phyloP scores from a whole-genome alignment of 2,888 invertebrate genomes.

The Tillus elongatus region DNA sequence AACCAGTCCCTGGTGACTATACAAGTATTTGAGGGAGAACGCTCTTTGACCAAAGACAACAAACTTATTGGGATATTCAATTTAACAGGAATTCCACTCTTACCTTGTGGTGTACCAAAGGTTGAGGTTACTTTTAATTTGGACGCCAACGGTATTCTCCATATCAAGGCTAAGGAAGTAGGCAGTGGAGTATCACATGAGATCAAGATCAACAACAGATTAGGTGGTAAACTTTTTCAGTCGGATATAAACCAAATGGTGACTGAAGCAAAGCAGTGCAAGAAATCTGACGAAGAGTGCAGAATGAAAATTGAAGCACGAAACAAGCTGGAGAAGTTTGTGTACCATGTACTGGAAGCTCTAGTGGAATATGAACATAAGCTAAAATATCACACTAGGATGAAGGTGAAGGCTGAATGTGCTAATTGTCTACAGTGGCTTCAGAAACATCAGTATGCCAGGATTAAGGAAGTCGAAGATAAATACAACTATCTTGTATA shows the following conservation, averaged over 20 bases:
- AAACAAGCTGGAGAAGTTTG: conserved; percentile 60
- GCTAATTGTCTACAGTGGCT: conserved; percentile 55
- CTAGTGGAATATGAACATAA: conserved; percentile 52
- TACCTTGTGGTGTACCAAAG: conserved; percentile 54
- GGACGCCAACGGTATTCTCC: conserved; percentile 59
- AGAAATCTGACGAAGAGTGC: conserved; percentile 62
- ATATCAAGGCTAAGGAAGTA: conserved; percentile 44
- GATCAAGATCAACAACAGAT: no score
- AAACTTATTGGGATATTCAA: conserved; percentile 53
- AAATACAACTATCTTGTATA: no score
- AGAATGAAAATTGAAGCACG: conserved; percentile 54
- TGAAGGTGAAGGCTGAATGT: conserved; percentile 44
- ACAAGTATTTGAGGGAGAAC: conserved; percentile 54
- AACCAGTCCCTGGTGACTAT: conserved; percentile 50
- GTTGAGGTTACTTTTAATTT: conserved; percentile 60
- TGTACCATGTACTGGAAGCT: conserved; percentile 58
- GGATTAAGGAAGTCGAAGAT: no score
- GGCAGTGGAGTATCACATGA: not conserved
- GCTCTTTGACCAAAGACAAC: conserved; percentile 66
- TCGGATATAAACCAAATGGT: conserved; percentile 76
- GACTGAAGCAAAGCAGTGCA: conserved; percentile 62
- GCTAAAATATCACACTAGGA: conserved; percentile 55
- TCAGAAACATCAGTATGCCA: no score
- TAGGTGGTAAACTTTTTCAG: no score
- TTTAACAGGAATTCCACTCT: conserved; percentile 57